Percentiles rank a stretch among this genome's conserved stretches.
phyloP scores from a whole-genome alignment of 2,888 invertebrate species.

The Hyalella azteca region DNA sequence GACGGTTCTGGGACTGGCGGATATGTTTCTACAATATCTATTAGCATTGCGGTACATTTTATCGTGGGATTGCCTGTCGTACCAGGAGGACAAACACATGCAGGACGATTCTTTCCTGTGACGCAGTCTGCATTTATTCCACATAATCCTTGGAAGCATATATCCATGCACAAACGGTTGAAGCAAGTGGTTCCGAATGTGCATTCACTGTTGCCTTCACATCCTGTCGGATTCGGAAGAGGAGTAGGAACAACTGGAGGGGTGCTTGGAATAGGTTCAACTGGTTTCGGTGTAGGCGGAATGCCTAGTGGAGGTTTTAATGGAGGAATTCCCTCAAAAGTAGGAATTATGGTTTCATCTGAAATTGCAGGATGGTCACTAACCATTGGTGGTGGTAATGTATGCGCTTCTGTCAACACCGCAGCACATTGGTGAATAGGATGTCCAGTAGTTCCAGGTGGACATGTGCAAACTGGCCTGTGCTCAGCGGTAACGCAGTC shows the following conservation, averaged over 20 bases:
- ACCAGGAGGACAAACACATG: conserved; percentile 66
- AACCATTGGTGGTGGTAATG: conserved; percentile 1
- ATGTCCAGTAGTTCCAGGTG: conserved; percentile 54
- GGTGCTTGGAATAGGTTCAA: conserved; percentile 20
- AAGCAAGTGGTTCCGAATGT: conserved; percentile 47
- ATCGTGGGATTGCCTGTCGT: conserved; percentile 57
- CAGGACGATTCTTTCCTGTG: conserved; percentile 65
- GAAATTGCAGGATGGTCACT: background rate
- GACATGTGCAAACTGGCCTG: conserved; percentile 54
- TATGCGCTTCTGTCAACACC: conserved; percentile 12
- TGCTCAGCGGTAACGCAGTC: conserved; percentile 80
- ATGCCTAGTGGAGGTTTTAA: conserved; percentile 32
- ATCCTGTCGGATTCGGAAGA: conserved; percentile 41
- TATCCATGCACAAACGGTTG: conserved; percentile 44
- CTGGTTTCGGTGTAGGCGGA: conserved; percentile 48
- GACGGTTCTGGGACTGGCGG: conserved; percentile 40
- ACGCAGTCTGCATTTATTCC: conserved; percentile 62
- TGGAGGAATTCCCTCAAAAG: background rate
- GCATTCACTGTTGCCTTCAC: conserved; percentile 46
- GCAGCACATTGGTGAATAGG: conserved; percentile 39
- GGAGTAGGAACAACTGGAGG: conserved; percentile 49
- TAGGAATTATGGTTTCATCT: conserved; percentile 23
- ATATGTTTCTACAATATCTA: conserved; percentile 38
- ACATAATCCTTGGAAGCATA: conserved; percentile 48
- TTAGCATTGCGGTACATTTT: conserved; percentile 51